Evolutionary conservation across 2,113 vertebrate species (phyloP).

Genomic region (Piaya cayana): DNA sequence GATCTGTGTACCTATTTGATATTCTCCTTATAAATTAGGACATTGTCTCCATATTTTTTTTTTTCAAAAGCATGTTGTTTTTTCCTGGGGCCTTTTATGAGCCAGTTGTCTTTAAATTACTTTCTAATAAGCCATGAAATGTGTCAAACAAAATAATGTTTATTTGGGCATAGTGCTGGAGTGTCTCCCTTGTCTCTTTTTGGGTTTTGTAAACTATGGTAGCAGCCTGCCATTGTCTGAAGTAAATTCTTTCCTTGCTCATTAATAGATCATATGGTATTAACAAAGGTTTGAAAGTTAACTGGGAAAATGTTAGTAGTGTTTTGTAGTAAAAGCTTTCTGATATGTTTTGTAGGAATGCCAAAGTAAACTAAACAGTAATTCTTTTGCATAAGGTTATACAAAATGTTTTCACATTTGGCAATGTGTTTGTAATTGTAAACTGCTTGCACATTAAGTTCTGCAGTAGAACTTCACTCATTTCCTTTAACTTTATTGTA

Average conservation of each 20-base stretch:
- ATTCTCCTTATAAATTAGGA: background rate
- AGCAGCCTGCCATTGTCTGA: background rate
- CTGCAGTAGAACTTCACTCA: background rate
- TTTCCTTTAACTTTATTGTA: background rate
- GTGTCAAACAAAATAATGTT: background rate
- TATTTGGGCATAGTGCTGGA: background rate
- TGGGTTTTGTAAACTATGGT: background rate
- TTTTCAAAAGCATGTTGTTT: background rate
- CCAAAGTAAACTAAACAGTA: background rate
- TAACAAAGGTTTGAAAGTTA: background rate
- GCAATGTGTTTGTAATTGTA: background rate
- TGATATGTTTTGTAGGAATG: background rate
- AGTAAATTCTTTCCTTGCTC: background rate
- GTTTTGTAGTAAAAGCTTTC: background rate
- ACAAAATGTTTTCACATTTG: background rate
- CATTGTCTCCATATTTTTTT: background rate
- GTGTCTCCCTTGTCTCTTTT: background rate
- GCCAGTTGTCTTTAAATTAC: background rate
- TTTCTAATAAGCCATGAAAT: background rate
- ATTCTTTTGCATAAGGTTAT: background rate
- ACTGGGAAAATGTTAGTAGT: background rate
- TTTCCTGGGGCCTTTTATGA: background rate
- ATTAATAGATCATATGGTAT: background rate
- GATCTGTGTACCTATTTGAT: background rate
- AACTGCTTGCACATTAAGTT: background rate